These are phyloP conservation scores for Pedionomus torquatus DNA, from an alignment of 2,113 vertebrate genomes.

Conservation along the genomic window DNA sequence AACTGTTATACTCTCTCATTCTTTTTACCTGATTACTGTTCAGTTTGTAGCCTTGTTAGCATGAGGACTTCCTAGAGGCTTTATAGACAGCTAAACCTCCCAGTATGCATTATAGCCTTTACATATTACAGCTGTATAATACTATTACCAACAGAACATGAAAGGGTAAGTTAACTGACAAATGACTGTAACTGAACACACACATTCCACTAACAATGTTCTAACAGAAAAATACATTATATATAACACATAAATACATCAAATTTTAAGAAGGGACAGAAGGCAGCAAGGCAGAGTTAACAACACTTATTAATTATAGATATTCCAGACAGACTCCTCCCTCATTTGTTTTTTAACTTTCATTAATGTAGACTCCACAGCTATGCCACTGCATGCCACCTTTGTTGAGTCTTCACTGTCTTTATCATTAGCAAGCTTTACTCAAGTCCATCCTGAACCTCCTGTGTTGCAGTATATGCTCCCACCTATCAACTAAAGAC, in stretches of 20 bases:
- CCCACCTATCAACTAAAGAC: background rate
- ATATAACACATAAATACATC: background rate
- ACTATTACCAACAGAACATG: background rate
- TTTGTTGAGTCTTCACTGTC: background rate
- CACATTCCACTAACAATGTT: background rate
- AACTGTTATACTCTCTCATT: background rate
- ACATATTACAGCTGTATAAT: background rate
- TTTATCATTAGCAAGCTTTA: background rate
- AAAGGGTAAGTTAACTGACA: background rate
- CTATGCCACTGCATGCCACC: background rate
- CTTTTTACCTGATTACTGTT: constrained; percentile 1
- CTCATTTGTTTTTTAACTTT: background rate
- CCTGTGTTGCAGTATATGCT: background rate
- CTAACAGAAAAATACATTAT: background rate
- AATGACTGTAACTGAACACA: background rate
- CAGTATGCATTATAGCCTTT: background rate
- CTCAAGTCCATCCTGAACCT: background rate
- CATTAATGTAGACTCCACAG: background rate
- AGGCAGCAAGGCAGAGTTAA: background rate
- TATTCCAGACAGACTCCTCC: background rate
- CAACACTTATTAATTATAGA: background rate
- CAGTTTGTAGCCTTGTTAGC: background rate
- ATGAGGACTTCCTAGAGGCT: background rate
- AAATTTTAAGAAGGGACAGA: background rate
- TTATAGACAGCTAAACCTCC: background rate